phyloP scores from a whole-genome alignment of 1,140 invertebrate species.

The Neodiprion fabricii region DNA sequence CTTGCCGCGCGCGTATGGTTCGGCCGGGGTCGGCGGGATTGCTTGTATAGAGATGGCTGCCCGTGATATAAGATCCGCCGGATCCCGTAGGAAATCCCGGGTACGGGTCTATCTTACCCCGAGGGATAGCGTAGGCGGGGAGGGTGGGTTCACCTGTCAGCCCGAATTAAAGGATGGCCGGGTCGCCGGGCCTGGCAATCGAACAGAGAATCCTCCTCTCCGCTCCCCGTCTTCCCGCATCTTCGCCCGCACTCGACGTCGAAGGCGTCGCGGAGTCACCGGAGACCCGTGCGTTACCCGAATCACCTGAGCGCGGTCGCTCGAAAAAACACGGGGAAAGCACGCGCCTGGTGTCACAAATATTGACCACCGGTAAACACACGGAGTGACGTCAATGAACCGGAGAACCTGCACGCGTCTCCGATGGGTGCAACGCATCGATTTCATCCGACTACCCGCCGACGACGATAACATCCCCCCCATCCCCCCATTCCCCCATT shows the following conservation, averaged over 20 bases:
- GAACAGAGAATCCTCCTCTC: conserved; percentile 20
- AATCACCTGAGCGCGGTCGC: neutral
- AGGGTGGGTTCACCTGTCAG: conserved; percentile 58
- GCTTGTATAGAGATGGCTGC: conserved; percentile 61
- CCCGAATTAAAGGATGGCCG: conserved; percentile 62
- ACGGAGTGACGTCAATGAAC: neutral
- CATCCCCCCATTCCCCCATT: neutral
- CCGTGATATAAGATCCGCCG: conserved; percentile 61
- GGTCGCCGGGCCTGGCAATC: conserved; percentile 42
- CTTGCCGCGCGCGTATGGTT: neutral
- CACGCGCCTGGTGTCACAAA: conserved; percentile 17
- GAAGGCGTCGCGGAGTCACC: conserved; percentile 26
- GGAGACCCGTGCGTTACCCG: conserved; percentile 28
- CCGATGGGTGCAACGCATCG: conserved; percentile 13
- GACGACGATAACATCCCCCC: neutral
- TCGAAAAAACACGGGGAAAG: neutral
- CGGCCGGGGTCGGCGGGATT: conserved; percentile 38
- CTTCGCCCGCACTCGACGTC: conserved; percentile 8
- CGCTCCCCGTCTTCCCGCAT: conserved; percentile 15
- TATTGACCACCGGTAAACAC: conserved; percentile 27
- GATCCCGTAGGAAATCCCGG: conserved; percentile 64
- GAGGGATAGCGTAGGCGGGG: conserved; percentile 52
- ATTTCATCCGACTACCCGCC: neutral
- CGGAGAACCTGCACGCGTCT: too few species aligned
- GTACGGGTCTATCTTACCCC: conserved; percentile 64